phyloP scores from a whole-genome alignment of 35 echinoderm and acorn worm genomes.

The Acanthaster planci region DNA sequence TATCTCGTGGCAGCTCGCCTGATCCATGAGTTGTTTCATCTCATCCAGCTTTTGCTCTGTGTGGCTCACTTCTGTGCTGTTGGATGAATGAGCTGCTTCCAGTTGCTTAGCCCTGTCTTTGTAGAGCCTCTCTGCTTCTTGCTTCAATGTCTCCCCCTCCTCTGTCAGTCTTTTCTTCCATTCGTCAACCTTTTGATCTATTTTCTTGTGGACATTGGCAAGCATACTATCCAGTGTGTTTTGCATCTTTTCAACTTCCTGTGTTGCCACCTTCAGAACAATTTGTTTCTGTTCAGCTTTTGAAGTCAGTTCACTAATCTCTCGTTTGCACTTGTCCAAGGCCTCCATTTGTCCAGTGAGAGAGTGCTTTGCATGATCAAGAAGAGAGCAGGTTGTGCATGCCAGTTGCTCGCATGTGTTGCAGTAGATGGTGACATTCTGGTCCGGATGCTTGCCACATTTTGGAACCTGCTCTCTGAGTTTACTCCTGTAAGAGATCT shows the following conservation, averaged over 20 bases:
- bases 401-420: no score
- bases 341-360: not conserved
- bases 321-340: not conserved
- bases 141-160: not conserved
- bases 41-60: not conserved
- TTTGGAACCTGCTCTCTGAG: slow-evolving; percentile 10
- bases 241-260: not conserved
- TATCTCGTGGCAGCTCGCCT: not conserved
- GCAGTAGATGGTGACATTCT: no score
- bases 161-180: not conserved
- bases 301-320: not conserved
- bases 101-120: not conserved
- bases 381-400: no score
- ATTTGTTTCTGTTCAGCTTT: slow-evolving; percentile 1
- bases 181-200: not conserved
- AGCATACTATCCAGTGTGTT: not conserved
- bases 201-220: not conserved
- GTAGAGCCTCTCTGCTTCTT: not conserved
- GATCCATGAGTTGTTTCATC: slow-evolving; percentile 11
- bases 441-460: no score
- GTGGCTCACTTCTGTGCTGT: not conserved
- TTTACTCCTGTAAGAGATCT: slow-evolving; percentile 15
- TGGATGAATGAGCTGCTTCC: not conserved
- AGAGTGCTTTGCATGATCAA: no score
- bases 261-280: not conserved